Percentiles rank a stretch among this genome's conserved stretches.
Conservation (phyloP, 2,888 invertebrate species). For the Vesta saturnalis region DNA sequence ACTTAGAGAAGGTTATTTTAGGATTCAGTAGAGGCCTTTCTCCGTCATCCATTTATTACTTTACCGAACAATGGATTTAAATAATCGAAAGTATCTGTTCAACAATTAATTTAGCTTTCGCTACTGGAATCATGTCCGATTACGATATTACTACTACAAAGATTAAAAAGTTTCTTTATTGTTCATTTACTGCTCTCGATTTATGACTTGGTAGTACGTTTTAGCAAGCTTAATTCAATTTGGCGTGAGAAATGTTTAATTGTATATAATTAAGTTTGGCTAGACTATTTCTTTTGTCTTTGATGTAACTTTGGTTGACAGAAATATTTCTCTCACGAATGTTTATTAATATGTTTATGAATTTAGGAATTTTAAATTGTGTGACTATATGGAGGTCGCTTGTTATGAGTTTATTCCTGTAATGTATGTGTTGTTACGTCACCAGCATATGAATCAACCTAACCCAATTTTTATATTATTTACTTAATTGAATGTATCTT, state of each 20-base stretch:
- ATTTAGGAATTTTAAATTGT: no score
- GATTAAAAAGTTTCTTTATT: conserved; percentile 23
- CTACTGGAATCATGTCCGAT: conserved; percentile 16
- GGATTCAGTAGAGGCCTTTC: neutral
- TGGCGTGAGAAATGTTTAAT: conserved; percentile 37
- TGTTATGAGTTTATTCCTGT: no score
- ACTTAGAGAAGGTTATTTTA: neutral
- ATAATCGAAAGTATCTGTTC: conserved; percentile 20
- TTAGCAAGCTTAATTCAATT: conserved; percentile 43
- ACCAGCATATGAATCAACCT: no score
- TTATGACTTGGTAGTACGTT: conserved; percentile 38
- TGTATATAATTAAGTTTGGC: conserved; percentile 33
- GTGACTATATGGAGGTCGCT: no score
- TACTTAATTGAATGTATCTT: no score
- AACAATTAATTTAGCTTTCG: conserved; percentile 22
- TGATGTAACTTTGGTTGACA: neutral
- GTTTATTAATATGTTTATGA: no score
- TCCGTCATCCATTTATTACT: conserved; percentile 13
- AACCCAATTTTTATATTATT: no score
- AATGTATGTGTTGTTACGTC: no score
- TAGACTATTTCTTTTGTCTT: neutral
- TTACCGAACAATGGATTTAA: conserved; percentile 18
- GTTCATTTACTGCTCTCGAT: conserved; percentile 27
- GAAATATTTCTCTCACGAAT: neutral
- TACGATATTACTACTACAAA: conserved; percentile 16